Base-by-base conservation (phyloP, 2,113 vertebrate genomes). In the Acanthisitta chloris region DNA sequence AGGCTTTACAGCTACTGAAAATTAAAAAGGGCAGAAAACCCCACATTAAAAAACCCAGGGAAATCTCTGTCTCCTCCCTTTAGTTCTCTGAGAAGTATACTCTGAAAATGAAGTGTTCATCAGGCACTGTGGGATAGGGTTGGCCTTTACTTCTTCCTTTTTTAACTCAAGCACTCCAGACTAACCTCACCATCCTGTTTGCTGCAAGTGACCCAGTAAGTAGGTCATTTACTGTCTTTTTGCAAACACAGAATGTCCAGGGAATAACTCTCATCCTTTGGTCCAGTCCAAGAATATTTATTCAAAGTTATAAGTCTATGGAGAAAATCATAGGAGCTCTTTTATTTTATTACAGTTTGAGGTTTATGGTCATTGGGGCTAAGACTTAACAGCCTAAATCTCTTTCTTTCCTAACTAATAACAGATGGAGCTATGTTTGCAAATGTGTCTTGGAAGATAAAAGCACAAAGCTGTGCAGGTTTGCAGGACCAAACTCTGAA, bases 41-140 rank as follows among this genome's bases (percentile, higher is more conserved):
- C 2, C 0, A 0, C 1, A 10, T 8, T 3, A 49, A 42, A 80
- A 77, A 71, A 20, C 4, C 18, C 29, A 4, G 7, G 45, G 55
- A 64, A 26, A 8, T 3, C 14, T 48, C 18, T 5, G 0, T 59
- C 8, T 57, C 40, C 34, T 46, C 6, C 6, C 4, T 73, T 79
- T 12, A 25, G 34, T 52, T 79, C 28, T 59, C 14, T 16, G 69
- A 36, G 31, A 80, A 54, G 34, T 26, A 9, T n/a, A 19, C 33
- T 49, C 34, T 77, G 58, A 77, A 90, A 73, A 31, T 4, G 31
- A 48, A 54, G 11, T 43, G 18, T 48, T 85, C 17, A 55, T 64
- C 19, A 12, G 20, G 29, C 29, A 45, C 34, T 48, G 4, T 1
- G 17, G 36, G 40, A 25, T 17, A 38, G 31, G 17, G 14, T 8